These are phyloP conservation scores for Allolobophora icterica DNA, from an alignment of 2,888 invertebrate species.

Conservation along the genomic window DNA sequence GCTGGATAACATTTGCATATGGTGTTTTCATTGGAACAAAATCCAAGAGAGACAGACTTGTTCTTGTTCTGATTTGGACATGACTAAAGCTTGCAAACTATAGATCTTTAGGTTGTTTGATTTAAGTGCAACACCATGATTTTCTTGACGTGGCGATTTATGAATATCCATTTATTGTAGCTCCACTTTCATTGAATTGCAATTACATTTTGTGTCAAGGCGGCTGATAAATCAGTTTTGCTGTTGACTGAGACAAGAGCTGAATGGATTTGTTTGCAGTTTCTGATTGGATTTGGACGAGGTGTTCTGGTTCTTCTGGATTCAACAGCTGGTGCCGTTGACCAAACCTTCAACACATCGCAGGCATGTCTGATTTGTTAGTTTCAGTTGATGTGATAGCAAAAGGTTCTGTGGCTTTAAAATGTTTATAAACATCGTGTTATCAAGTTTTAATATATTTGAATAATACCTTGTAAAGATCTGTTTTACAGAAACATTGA, in stretches of 20 bases:
- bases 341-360: conserved; percentile 10
- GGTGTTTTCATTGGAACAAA: too few relatives aligned
- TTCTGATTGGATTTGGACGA: conserved; percentile 22
- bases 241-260: background rate
- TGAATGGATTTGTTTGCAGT: background rate
- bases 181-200: background rate
- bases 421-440: background rate
- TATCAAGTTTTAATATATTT: background rate
- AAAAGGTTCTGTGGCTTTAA: conserved; percentile 61
- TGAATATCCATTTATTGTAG: background rate
- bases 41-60: background rate
- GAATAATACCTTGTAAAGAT: too few relatives aligned
- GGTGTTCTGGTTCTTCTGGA: conserved; percentile 19
- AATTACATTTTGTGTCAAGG: background rate
- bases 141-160: background rate
- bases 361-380: conserved; percentile 75
- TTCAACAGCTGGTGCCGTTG: background rate
- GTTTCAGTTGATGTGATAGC: conserved; percentile 84
- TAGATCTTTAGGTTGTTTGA: background rate
- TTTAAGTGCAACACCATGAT: background rate
- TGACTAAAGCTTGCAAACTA: background rate
- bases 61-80: background rate
- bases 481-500: too few relatives aligned
- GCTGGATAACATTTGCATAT: background rate
- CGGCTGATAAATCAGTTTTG: background rate